A percentile compares a stretch with the other conserved stretches of the same genome.
Evolutionary conservation across 2,797 vertebrate genomes (phyloP).

Genomic region (Graptemys geographica): DNA sequence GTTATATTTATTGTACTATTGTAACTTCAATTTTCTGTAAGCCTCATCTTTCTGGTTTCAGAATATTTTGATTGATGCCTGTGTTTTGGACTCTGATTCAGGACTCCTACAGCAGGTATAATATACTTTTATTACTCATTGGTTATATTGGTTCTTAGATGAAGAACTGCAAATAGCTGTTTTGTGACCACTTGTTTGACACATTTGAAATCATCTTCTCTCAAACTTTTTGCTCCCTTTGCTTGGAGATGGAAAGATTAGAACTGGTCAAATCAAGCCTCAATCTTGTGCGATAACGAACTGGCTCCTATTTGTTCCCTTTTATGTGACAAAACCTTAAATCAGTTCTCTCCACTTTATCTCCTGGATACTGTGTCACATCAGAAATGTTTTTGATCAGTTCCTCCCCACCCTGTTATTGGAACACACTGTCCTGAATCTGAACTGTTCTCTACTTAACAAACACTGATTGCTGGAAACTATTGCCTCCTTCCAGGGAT

Average conservation of each 20-base stretch:
- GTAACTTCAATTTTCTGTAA: neutral
- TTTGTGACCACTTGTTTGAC: neutral
- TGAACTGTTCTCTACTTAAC: neutral
- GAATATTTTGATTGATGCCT: conserved; percentile 97
- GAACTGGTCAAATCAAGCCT: neutral
- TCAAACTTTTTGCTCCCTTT: neutral
- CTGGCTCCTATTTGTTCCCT: neutral
- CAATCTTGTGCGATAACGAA: neutral
- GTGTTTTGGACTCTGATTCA: conserved; percentile 93
- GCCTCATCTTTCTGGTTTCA: conserved; percentile 68
- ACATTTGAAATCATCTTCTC: neutral
- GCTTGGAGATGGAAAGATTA: neutral
- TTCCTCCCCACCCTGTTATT: neutral
- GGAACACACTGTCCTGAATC: neutral
- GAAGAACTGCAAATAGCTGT: neutral
- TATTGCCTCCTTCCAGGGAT: neutral
- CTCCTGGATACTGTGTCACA: neutral
- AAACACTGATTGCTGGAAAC: neutral
- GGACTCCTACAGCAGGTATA: conserved; percentile 96
- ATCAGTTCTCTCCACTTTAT: neutral
- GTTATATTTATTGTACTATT: neutral
- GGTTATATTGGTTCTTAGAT: neutral
- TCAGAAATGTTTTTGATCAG: neutral
- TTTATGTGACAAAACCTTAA: neutral
- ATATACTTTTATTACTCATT: neutral